Evolutionary conservation across 1,140 invertebrate species (phyloP).

Genomic region (Papilio aristodemus): DNA sequence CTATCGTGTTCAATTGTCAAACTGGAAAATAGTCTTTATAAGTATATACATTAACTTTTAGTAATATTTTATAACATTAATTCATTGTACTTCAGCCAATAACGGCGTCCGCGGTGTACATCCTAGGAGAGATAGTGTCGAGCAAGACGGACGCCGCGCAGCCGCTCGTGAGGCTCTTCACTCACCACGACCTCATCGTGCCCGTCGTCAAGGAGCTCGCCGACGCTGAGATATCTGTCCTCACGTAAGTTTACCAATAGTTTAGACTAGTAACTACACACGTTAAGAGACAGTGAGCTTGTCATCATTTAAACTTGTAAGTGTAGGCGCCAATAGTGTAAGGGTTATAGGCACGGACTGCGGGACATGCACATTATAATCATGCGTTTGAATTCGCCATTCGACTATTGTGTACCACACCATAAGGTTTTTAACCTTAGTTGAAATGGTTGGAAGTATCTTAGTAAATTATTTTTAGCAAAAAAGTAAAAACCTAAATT

Average conservation of each 20-base stretch:
- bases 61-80: not conserved
- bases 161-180: conserved; percentile 90
- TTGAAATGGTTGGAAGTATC: no score
- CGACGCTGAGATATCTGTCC: conserved; percentile 91
- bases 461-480: no score
- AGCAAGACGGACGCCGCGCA: conserved; percentile 93
- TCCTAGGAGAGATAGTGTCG: conserved; percentile 92
- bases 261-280: not conserved
- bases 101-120: conserved; percentile 91
- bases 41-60: not conserved
- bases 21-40: not conserved
- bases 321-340: no score
- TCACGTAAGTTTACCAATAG: conserved; percentile 85
- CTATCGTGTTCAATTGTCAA: no score
- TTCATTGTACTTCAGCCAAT: conserved; percentile 83
- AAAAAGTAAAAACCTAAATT: conserved; percentile 1
- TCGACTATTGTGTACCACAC: no score
- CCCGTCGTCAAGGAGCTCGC: conserved; percentile 90
- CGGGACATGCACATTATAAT: no score
- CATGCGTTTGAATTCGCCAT: no score
- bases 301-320: no score
- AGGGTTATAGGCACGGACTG: no score
- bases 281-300: no score
- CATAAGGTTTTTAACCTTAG: no score
- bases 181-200: conserved; percentile 91